These are phyloP conservation scores for Alectura lathami DNA, from an alignment of 2,113 vertebrate species.

Conservation along the genomic window DNA sequence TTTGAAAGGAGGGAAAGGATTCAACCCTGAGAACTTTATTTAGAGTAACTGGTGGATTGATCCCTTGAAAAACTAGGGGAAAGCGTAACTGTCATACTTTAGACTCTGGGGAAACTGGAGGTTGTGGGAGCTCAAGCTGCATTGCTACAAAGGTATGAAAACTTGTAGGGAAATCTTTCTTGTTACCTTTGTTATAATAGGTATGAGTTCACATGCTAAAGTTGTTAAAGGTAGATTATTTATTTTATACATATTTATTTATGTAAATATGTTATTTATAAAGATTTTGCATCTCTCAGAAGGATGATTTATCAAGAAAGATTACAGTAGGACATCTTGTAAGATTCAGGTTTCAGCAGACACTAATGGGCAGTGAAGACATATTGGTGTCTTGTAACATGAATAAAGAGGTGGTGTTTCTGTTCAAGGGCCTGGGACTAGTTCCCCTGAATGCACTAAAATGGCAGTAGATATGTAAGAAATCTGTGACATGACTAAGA, in stretches of 20 bases:
- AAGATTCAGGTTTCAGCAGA: background rate
- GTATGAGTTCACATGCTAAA: background rate
- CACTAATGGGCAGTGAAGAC: background rate
- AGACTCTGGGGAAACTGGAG: background rate
- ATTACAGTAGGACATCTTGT: background rate
- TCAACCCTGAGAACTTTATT: background rate
- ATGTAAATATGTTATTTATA: background rate
- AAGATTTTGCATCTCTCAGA: background rate
- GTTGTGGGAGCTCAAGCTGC: background rate
- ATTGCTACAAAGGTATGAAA: background rate
- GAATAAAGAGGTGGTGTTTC: background rate
- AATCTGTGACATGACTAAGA: background rate
- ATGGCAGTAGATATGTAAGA: background rate
- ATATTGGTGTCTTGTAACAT: background rate
- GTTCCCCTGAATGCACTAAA: background rate
- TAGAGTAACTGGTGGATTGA: background rate
- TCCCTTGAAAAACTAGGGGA: background rate
- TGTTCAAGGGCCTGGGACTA: background rate
- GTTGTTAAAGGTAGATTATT: background rate
- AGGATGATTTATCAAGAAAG: rapidly evolving
- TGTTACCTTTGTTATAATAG: background rate
- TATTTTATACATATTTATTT: background rate
- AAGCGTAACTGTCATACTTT: rapidly evolving
- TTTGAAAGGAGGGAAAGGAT: background rate
- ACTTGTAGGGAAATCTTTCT: background rate